These are phyloP conservation scores for Drosophila pullipes DNA, from an alignment of 2,888 invertebrate species.

Conservation along the genomic window DNA sequence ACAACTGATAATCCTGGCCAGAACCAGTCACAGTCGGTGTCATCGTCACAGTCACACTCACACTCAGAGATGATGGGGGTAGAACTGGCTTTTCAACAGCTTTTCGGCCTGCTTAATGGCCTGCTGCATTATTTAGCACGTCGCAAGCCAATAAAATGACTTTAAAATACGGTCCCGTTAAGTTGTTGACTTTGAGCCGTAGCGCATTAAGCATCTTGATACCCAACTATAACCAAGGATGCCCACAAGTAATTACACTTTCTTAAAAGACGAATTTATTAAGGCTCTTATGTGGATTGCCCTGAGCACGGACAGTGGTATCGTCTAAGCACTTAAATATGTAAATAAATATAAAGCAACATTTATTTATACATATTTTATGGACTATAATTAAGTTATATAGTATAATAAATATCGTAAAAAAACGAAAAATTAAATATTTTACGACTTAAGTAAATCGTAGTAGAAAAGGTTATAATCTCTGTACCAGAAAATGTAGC, in stretches of 20 bases:
- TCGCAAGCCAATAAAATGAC: slow-evolving; percentile 66
- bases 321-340: neutral
- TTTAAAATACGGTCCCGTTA: slow-evolving; percentile 67
- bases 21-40: slow-evolving; percentile 3
- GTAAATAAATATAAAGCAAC: neutral
- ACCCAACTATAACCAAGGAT: slow-evolving; percentile 3
- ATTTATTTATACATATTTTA: neutral
- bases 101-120: slow-evolving; percentile 62
- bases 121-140: slow-evolving; percentile 73
- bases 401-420: neutral
- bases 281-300: slow-evolving; percentile 10
- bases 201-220: slow-evolving; percentile 55
- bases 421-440: neutral
- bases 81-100: slow-evolving; percentile 61
- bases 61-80: slow-evolving; percentile 10
- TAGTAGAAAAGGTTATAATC: too few species aligned
- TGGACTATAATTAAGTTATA: neutral
- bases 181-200: slow-evolving; percentile 67
- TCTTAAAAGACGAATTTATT: neutral
- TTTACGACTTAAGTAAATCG: neutral
- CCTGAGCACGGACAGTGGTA: neutral
- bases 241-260: slow-evolving; percentile 58
- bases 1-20: slow-evolving; percentile 46
- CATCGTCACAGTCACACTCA: neutral
- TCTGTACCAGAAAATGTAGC: too few species aligned